A percentile compares a stretch with the other conserved stretches of the same genome.
phyloP scores from a whole-genome alignment of 2,888 invertebrate species.

The Siphonodentalium dalli region DNA sequence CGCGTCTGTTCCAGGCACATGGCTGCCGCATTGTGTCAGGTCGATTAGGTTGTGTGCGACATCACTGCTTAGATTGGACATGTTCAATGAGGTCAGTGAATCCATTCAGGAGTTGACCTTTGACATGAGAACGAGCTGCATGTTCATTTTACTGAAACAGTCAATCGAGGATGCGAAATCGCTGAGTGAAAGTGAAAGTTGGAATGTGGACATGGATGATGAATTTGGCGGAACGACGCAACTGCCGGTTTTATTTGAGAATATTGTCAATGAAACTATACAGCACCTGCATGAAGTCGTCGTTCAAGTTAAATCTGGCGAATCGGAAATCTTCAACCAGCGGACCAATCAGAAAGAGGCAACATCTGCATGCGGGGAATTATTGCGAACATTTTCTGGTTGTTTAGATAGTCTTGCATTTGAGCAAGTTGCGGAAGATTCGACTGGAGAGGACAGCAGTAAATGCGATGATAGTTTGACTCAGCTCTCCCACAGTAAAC shows the following conservation, averaged over 20 bases:
- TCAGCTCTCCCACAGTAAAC: slow-evolving; percentile 53
- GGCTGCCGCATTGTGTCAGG: slow-evolving; percentile 82
- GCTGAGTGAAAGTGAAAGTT: slow-evolving; percentile 74
- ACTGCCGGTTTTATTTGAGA: slow-evolving; percentile 78
- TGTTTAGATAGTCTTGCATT: slow-evolving; percentile 78
- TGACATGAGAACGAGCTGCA: slow-evolving; percentile 85
- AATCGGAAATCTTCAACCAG: slow-evolving; percentile 67
- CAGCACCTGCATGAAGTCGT: slow-evolving; percentile 64
- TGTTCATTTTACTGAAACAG: slow-evolving; percentile 84
- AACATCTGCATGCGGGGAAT: slow-evolving; percentile 56
- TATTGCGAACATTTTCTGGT: slow-evolving; percentile 65
- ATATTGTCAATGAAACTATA: slow-evolving; percentile 77
- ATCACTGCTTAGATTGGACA: slow-evolving; percentile 78
- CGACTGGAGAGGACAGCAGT: no score
- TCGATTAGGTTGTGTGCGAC: slow-evolving; percentile 81
- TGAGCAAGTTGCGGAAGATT: no score
- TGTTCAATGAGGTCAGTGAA: slow-evolving; percentile 86
- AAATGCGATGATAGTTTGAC: not conserved
- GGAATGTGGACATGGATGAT: slow-evolving; percentile 84
- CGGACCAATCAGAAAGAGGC: slow-evolving; percentile 61
- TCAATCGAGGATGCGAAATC: slow-evolving; percentile 72
- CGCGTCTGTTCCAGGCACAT: slow-evolving; percentile 66
- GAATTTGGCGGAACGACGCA: slow-evolving; percentile 86
- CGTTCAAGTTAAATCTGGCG: slow-evolving; percentile 76
- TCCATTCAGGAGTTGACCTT: slow-evolving; percentile 84